Base-by-base conservation (phyloP, 2,888 invertebrate genomes). In the Lissocephala sabroskyi region DNA sequence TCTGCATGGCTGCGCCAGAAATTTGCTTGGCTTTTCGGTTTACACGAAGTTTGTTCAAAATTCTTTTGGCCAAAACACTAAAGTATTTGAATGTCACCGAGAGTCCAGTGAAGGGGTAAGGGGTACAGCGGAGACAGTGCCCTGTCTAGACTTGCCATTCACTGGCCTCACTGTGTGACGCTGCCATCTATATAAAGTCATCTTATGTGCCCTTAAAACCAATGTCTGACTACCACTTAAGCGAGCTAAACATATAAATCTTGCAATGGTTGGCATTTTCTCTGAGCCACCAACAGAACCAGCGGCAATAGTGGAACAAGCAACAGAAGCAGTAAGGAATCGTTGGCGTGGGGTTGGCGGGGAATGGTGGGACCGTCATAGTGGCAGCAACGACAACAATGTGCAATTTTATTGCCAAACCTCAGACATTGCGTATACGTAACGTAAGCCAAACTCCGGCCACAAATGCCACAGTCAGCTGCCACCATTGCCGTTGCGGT, bases 151-250 rank as follows among this genome's bases (percentile, higher is more conserved):
- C 61, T 3, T 30, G 30, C 30, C 30, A 9, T 75, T 58, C 73
- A 75, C 61, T 3, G 4, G 30, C 30, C 30, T 3, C 33, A 33
- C 14, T 33, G 9, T n/a, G 30, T 30, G 30, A 32, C 16, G 35
- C 35, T 50, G 52, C 68, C 16, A 16, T 16, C 62, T 71, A 67
- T n/a, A n/a, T 67, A 75, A 56, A 71, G 52, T 67, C 61, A 64
- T 71, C 76, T 67, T 67, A 49, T 43, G 45, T 45, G 44, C 41
- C 48, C 67, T n/a, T 56, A 63, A 66, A 75, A 75, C 67, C 76
- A 68, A 68, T 71, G 68, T 71, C 76, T 67, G 76, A 59, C 67
- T 68, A 71, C 53, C 68, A 67, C 73, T 75, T 75, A 75, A 71
- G 62, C 58, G 56, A 60, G 52, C 77, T 68, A 56, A 77, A 70